These are phyloP conservation scores for Iguana delicatissima DNA, from an alignment of 2,797 vertebrate species.

Conservation along the genomic window DNA sequence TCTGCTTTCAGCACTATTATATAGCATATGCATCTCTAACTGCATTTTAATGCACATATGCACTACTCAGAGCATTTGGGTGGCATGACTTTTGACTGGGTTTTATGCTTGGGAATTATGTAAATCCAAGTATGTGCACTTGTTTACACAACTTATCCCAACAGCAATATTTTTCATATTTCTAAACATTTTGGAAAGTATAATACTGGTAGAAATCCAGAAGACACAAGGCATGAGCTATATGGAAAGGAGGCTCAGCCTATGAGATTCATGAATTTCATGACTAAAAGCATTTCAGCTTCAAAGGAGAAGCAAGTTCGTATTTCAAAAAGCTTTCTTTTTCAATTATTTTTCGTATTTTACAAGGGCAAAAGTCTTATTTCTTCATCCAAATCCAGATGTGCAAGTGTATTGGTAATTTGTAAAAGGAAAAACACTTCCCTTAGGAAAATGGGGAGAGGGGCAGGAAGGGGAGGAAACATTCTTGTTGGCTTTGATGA, in stretches of 20 bases:
- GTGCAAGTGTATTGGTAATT: background rate
- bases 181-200: background rate
- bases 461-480: background rate
- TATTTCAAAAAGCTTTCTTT: background rate
- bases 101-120: background rate
- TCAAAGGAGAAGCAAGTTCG: background rate
- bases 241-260: background rate
- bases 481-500: slow-evolving; percentile 32
- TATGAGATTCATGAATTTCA: background rate
- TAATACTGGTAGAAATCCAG: background rate
- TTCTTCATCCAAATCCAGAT: background rate
- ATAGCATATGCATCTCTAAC: background rate
- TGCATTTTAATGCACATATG: background rate
- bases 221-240: background rate
- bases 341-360: background rate
- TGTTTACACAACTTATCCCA: background rate
- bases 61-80: background rate
- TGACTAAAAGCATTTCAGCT: background rate
- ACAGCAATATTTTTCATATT: background rate
- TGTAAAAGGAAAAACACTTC: slow-evolving; percentile 14
- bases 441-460: background rate
- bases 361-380: background rate
- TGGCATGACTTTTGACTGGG: background rate
- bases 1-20: background rate
- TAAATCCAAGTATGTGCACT: background rate